Evolutionary conservation across 2,797 vertebrate species (phyloP), one percentile per base, ranked within the genome.

Genomic region (Scarus forsteni): DNA sequence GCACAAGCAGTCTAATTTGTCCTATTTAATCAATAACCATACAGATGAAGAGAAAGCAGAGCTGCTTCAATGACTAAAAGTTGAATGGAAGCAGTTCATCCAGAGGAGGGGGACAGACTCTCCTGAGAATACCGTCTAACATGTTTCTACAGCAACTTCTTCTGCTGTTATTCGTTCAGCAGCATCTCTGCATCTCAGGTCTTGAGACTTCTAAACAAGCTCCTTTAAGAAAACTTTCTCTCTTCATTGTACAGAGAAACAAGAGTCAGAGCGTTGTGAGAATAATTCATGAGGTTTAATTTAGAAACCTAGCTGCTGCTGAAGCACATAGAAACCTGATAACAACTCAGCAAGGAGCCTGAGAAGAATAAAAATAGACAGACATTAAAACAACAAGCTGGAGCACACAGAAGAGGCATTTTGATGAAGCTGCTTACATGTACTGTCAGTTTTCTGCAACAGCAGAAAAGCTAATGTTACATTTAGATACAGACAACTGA

Each of bases 201-300:
- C 34, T 53, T 50, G 43, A 60, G 58, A 58, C 58, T 70, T 85
- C 67, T 56, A 54, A 79, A 75, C 75, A 69, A 40, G 56, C 66
- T 43, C 48, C 45, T 63, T 44, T 18, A 62, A 75, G 44, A 71
- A 46, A 80, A 73, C 1, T 43, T 69, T 56, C 53, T 59, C 36
- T 51, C 49, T 60, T 63, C 73, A 56, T 9, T 69, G 63, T 38
- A 12, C 62, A 6, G 44, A 59, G 48, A 64, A 81, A 72, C 55
- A 70, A 76, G 38, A 60, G 53, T 64, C 54, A 66, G 82, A 34
- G 44, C 67, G 36, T 18, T 36, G 56, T 35, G 46, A 65, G 81
- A 89, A 89, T 91, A 85, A 90, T 91, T 85, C 77, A 91, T 85
- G 72, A 85, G 71, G 79, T 72, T 89, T 89, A 81, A 90, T 90